Evolutionary conservation across 2,797 vertebrate genomes (phyloP).

Genomic region (Spinibarbus caldwelli): DNA sequence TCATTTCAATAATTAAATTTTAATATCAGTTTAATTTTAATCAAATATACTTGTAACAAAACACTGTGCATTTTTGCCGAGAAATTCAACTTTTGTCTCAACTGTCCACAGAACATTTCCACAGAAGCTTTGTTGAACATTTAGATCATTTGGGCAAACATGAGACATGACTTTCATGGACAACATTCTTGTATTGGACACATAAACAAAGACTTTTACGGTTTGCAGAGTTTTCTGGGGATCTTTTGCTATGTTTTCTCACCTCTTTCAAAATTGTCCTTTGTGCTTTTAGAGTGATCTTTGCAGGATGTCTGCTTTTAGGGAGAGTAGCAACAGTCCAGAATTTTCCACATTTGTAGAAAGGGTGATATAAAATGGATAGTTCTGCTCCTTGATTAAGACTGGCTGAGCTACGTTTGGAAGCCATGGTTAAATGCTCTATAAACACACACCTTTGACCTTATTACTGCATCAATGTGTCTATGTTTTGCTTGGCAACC

Average conservation of each 20-base stretch:
- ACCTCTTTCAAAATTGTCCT: background rate
- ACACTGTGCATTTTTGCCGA: no score
- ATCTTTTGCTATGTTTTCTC: background rate
- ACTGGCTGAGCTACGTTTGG: background rate
- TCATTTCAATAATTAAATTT: no score
- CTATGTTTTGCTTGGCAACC: background rate
- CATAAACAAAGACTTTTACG: background rate
- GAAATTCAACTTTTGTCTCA: no score
- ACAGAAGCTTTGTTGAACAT: no score
- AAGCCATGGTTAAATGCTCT: background rate
- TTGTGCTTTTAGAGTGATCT: background rate
- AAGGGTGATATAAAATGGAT: background rate
- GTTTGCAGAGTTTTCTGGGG: no score
- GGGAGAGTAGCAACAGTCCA: background rate
- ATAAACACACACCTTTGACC: background rate
- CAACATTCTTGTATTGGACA: background rate
- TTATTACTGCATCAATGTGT: background rate
- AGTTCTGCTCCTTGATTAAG: background rate
- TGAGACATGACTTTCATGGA: background rate
- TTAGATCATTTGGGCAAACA: no score
- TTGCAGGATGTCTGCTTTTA: background rate
- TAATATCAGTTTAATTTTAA: no score
- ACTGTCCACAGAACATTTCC: no score
- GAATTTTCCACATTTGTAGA: background rate
- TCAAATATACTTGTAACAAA: no score